These are phyloP conservation scores for Azorinus chamasolen DNA, from an alignment of 2,888 invertebrate genomes.

Conservation along the genomic window DNA sequence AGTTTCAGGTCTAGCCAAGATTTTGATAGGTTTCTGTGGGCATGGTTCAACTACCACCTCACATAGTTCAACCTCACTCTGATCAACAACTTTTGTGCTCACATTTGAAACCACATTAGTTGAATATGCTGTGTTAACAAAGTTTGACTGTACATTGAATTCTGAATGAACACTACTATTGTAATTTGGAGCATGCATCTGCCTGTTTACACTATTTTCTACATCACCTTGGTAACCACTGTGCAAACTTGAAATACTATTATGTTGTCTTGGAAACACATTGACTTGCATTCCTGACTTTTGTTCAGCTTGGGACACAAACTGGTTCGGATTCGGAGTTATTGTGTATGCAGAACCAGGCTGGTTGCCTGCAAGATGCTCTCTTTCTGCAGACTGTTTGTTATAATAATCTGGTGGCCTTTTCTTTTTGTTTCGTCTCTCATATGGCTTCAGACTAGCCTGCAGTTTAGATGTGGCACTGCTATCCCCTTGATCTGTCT, in stretches of 20 bases:
- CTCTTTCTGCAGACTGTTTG: conserved; percentile 11
- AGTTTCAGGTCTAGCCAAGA: conserved; percentile 37
- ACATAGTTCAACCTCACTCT: conserved; percentile 19
- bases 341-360: neutral
- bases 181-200: no score
- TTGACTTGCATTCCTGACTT: no score
- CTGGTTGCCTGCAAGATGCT: neutral
- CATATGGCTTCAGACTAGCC: conserved; percentile 58
- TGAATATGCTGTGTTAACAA: no score
- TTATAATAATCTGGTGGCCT: conserved; percentile 73
- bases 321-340: no score
- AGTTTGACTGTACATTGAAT: no score
- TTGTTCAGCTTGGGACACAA: no score
- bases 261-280: no score
- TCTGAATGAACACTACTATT: no score
- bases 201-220: neutral
- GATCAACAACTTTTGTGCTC: neutral
- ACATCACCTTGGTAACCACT: neutral
- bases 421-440: conserved; percentile 74
- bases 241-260: neutral
- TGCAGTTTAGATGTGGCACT: conserved; percentile 48
- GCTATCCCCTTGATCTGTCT: conserved; percentile 2
- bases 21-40: no score
- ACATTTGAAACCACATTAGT: neutral
- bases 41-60: conserved; percentile 28